A percentile compares a stretch with the other conserved stretches of the same genome.
Evolutionary conservation across 2,797 vertebrate genomes (phyloP).

Genomic region (Anniella stebbinsi): DNA sequence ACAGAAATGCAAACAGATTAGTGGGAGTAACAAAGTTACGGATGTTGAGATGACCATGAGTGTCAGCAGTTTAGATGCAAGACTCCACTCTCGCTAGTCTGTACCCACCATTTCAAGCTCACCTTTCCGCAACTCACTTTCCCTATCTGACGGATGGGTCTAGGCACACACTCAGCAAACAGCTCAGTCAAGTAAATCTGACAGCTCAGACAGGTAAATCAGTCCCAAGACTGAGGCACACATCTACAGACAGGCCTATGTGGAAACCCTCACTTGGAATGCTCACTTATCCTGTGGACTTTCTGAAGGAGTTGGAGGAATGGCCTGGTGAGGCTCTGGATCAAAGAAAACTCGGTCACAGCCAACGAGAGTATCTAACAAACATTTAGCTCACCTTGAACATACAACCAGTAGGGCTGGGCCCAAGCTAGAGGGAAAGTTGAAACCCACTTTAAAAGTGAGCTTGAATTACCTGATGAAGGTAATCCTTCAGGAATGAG

Average conservation of each 20-base stretch:
- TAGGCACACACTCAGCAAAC: neutral
- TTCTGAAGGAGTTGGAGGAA: neutral
- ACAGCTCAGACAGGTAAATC: neutral
- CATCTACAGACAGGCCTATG: neutral
- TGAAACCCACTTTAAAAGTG: too few species aligned
- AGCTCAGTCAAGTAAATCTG: neutral
- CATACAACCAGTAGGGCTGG: neutral
- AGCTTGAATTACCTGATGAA: neutral
- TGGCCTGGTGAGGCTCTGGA: neutral
- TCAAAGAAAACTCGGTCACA: neutral
- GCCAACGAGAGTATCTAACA: neutral
- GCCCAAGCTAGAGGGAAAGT: neutral
- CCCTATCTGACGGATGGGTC: fast-evolving
- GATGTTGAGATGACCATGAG: too few species aligned
- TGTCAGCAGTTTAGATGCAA: neutral
- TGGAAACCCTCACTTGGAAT: neutral
- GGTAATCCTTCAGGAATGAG: neutral
- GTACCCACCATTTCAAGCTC: neutral
- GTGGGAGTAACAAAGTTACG: too few species aligned
- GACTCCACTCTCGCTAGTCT: too few species aligned
- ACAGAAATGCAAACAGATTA: neutral
- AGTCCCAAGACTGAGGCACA: neutral
- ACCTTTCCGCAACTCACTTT: too few species aligned
- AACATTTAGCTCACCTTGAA: neutral
- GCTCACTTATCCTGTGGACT: neutral